These are phyloP conservation scores for Lepus timidus DNA, from an alignment of 2,113 vertebrate genomes.

Conservation along the genomic window DNA sequence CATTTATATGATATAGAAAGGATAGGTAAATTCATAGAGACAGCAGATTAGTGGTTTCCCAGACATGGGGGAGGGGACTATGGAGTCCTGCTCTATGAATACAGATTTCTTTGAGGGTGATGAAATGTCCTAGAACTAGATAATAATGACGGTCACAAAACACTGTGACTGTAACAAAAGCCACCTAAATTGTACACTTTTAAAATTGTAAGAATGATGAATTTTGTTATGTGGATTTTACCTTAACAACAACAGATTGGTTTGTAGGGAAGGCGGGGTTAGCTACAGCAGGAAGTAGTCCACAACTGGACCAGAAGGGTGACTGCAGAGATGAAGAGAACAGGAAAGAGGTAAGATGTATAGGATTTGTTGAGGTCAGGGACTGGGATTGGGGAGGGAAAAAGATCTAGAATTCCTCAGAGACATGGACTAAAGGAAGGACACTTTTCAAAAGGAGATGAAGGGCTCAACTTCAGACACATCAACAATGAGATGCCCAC, in stretches of 20 bases:
- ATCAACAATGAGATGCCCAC: neutral
- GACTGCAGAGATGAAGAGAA: neutral
- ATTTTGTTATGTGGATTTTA: neutral
- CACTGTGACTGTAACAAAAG: neutral
- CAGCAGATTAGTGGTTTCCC: neutral
- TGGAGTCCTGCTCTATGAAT: neutral
- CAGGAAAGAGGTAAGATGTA: neutral
- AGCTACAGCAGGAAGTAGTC: neutral
- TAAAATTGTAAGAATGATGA: neutral
- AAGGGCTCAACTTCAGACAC: neutral
- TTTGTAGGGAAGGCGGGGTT: neutral
- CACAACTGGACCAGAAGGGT: neutral
- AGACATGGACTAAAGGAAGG: neutral
- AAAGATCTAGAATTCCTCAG: neutral
- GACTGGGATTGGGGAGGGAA: neutral
- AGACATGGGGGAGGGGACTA: too few species aligned
- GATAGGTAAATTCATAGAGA: neutral
- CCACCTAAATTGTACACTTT: neutral
- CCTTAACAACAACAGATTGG: neutral
- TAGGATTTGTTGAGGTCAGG: neutral
- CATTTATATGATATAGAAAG: neutral
- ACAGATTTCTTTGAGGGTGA: neutral
- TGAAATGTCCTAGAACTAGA: neutral
- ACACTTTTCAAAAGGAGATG: neutral
- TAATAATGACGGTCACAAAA: neutral